Evolutionary conservation across 2,888 invertebrate species (phyloP), one percentile per base, ranked within the genome.

Genomic region (Hydrotaea cyrtoneurina): DNA sequence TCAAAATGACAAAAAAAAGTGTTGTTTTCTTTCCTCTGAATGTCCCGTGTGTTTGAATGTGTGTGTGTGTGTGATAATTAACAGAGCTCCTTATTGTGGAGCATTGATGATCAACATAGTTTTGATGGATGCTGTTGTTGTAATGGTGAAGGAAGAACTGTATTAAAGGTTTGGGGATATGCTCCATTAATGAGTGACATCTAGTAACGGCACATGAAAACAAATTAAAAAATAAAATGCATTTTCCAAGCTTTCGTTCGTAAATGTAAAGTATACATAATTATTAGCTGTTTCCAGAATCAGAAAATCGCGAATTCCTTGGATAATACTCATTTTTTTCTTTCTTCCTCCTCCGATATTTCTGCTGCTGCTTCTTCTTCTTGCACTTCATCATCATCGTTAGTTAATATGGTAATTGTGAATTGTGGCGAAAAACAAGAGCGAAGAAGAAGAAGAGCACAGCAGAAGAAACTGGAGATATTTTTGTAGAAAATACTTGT

Each of bases 371-470:
- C 69, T 69, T 69, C 69, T 69, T 69, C 59, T 62, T 15, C 39
- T 11, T 39, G 8, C 55, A 23, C 23, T 17, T 62, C 43, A 39
- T 17, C 39, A 46, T 23, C 66, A 39, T 39, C 21, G 15, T 15
- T 23, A 23, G 46, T 43, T 46, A 59, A 59, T n/a, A n/a, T n/a
- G n/a, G n/a, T n/a, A n/a, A n/a, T 59, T 2, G 59, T 59, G 23
- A 69, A 43, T 77, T 82, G 73, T 79, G 78, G 82, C 85, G 77
- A 80, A 85, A 81, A 57, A 72, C 64, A 74, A 62, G 26, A 74
- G 46, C 23, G 55, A 80, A 80, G 72, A 76, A 31, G 73, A 82
- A 53, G 69, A 53, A 77, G 77, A 66, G 36, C 15, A 26, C 43
- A 62, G 15, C 23, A 10, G 57, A 62, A 73, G 50, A 55, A 75